These are phyloP conservation scores for Hydraecia micacea DNA, from an alignment of 2,888 invertebrate genomes.

Conservation along the genomic window DNA sequence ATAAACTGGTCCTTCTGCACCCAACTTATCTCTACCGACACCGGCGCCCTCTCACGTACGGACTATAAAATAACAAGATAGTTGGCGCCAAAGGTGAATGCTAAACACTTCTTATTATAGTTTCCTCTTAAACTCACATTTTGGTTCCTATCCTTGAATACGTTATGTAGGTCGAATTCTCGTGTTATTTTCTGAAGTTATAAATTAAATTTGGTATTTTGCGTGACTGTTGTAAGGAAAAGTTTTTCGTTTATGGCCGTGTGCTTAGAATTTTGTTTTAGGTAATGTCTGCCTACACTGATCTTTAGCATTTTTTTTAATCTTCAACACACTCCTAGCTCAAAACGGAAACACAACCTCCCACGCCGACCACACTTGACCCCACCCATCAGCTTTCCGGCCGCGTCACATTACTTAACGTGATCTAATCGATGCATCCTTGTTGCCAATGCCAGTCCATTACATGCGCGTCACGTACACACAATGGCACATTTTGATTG, in stretches of 20 bases:
- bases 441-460: constrained; percentile 75
- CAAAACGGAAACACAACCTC: constrained; percentile 36
- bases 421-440: constrained; percentile 72
- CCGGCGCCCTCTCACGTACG: constrained; percentile 45
- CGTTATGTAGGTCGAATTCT: constrained; percentile 9
- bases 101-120: constrained; percentile 50
- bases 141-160: constrained; percentile 51
- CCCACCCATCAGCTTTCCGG: constrained; percentile 58
- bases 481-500: constrained; percentile 78
- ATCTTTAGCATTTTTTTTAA: background rate
- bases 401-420: constrained; percentile 55
- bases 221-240: background rate
- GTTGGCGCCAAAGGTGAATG: constrained; percentile 54
- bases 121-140: constrained; percentile 45
- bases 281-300: background rate
- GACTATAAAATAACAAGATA: constrained; percentile 55
- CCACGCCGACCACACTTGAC: constrained; percentile 39
- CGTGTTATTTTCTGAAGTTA: background rate
- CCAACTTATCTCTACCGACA: background rate
- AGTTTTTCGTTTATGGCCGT: background rate
- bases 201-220: constrained; percentile 34
- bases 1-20: constrained; percentile 26
- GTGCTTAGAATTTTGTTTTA: constrained; percentile 26
- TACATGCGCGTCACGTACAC: constrained; percentile 75
- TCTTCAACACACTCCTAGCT: background rate